These are phyloP conservation scores for Limnephilus lunatus DNA, from an alignment of 2,888 invertebrate genomes.

Conservation along the genomic window DNA sequence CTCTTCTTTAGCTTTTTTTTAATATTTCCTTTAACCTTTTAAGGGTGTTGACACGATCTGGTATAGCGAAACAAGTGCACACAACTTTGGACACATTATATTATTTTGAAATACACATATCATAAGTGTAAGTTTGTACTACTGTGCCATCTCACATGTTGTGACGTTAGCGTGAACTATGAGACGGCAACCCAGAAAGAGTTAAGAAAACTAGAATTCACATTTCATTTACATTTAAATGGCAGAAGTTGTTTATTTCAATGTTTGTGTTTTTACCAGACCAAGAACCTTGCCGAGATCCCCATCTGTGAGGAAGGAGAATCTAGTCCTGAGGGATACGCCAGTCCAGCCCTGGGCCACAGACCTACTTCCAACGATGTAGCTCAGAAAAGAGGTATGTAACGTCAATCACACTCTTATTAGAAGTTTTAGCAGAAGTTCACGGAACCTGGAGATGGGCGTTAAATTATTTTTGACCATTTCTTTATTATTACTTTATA, in stretches of 20 bases:
- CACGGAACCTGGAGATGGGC: no score
- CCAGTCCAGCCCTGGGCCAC: constrained; percentile 74
- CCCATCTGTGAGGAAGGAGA: constrained; percentile 82
- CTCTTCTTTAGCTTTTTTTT: not conserved
- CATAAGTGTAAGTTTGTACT: no score
- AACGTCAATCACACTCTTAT: not conserved
- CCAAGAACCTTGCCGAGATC: constrained; percentile 79
- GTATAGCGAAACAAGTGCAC: no score
- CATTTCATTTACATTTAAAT: not conserved
- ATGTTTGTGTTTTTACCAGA: constrained; percentile 69
- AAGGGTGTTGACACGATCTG: no score
- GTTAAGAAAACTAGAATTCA: not conserved
- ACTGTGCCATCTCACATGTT: no score
- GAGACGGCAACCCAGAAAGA: no score
- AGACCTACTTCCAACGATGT: constrained; percentile 76
- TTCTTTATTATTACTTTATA: no score
- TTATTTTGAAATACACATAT: no score
- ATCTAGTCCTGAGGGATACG: constrained; percentile 79
- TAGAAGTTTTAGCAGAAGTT: no score
- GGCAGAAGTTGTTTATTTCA: not conserved
- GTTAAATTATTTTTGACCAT: no score
- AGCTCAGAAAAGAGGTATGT: constrained; percentile 79
- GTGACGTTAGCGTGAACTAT: no score
- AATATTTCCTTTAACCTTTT: not conserved
- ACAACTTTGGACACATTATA: no score